Percentiles rank a stretch among this genome's conserved stretches.
These are phyloP conservation scores for Megathymus violae DNA, from an alignment of 1,140 invertebrate species.

Conservation along the genomic window DNA sequence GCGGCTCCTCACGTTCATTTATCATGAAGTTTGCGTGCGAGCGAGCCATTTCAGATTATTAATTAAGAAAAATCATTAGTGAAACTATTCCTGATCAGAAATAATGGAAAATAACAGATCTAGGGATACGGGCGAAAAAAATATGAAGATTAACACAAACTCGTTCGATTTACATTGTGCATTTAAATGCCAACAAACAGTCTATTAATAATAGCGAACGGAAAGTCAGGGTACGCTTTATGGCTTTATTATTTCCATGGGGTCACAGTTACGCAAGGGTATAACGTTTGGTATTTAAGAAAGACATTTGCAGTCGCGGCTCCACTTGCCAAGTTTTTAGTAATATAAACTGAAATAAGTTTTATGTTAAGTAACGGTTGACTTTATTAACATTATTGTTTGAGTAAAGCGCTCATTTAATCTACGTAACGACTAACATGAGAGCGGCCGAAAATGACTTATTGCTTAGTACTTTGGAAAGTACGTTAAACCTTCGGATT, in stretches of 20 bases:
- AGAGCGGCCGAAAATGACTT: too few relatives aligned
- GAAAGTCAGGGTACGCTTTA: conserved; percentile 17
- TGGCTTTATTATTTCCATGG: conserved; percentile 7
- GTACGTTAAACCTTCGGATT: too few relatives aligned
- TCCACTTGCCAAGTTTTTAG: conserved; percentile 20
- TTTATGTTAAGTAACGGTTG: conserved; percentile 13
- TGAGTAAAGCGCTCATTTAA: neutral
- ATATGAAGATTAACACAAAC: conserved; percentile 5
- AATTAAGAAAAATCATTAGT: conserved; percentile 28
- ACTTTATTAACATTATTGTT: conserved; percentile 1
- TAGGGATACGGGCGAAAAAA: conserved; percentile 6
- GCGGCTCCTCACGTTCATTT: conserved; percentile 20
- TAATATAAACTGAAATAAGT: conserved; percentile 19
- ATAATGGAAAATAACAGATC: conserved; percentile 23
- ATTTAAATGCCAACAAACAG: conserved; percentile 11
- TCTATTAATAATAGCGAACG: conserved; percentile 10
- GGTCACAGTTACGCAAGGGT: conserved; percentile 10
- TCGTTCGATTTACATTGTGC: conserved; percentile 5
- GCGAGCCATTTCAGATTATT: conserved; percentile 25
- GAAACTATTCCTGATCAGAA: conserved; percentile 20
- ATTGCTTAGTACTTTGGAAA: too few relatives aligned
- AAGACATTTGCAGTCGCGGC: conserved; percentile 18
- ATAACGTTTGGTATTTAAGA: conserved; percentile 18
- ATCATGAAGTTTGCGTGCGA: conserved; percentile 22
- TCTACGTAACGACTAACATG: too few relatives aligned